Conservation (phyloP, 2,888 invertebrate genomes). For the Heliconius ismenius region DNA sequence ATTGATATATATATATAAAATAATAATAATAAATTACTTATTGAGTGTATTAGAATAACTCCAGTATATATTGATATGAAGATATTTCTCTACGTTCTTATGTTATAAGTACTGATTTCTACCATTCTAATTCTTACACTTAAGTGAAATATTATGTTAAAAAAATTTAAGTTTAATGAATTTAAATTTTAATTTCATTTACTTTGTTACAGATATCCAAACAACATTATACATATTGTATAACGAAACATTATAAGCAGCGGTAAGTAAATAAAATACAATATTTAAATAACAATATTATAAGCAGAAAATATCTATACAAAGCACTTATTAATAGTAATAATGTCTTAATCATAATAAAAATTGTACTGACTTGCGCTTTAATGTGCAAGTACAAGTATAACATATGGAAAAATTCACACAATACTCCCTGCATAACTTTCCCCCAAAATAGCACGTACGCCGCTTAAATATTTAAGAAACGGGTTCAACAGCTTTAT, state of each 20-base stretch:
- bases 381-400: conserved; percentile 33
- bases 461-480: conserved; percentile 3
- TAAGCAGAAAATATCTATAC: neutral
- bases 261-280: conserved; percentile 8
- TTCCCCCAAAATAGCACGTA: conserved; percentile 44
- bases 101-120: too few relatives aligned
- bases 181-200: too few relatives aligned
- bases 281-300: neutral
- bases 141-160: neutral
- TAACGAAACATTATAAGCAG: neutral
- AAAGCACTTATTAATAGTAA: neutral
- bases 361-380: neutral
- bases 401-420: conserved; percentile 51
- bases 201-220: neutral
- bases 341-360: neutral
- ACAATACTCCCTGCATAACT: conserved; percentile 42
- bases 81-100: neutral
- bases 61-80: neutral
- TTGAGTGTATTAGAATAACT: neutral
- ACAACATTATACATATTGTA: neutral
- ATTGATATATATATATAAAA: too few relatives aligned
- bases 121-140: too few relatives aligned
- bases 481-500: neutral
- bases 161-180: neutral
- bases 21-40: too few relatives aligned